Evolutionary conservation across 2,888 invertebrate species (phyloP), one percentile per base, ranked within the genome.

Genomic region (Oligia latruncula): DNA sequence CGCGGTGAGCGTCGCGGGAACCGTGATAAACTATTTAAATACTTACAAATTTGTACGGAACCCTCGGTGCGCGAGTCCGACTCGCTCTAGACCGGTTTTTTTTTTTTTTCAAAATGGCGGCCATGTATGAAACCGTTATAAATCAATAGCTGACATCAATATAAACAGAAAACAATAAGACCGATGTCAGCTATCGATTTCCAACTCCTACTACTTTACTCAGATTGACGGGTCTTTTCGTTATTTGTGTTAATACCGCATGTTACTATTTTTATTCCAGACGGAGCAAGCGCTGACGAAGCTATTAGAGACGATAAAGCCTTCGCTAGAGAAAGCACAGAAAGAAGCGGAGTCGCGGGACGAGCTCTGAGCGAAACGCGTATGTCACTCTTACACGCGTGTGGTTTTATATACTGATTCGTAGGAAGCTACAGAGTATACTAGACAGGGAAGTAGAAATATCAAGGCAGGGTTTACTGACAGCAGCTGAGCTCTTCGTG

Each of bases 261-360:
- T 40, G 17, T 1, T 65, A 6, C 5, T 11, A n/a, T 15, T 46
- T 62, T 52, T 20, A 55, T 72, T 88, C 78, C 96, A 98, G 98
- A 98, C 98, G 86, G 98, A 98, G 95, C 98, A 98, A 93, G 98
- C 98, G 78, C 96, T 98, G 90, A 97, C 97, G 85, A 98, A 98
- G 94, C 96, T 98, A 78, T 97, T 98, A 94, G 97, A 97, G 92
- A 97, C 95, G 0, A 97, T 97, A 83, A 96, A 96, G 74, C 97
- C 97, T 0, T 94, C 96, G 49, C 85, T 96, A 60, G 96, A 96
- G 74, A 94, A 93, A 64, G 91, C 94, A 66, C 93, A 94, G 74
- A 87, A 87, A 17, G 90, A 91, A 49, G 89, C 92, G 2, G 91
- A 91, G 76, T 35, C 82, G 46, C 90, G 89, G 62, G 88, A 91